phyloP scores from a whole-genome alignment of 2,113 vertebrate genomes.

The Theristicus caerulescens region DNA sequence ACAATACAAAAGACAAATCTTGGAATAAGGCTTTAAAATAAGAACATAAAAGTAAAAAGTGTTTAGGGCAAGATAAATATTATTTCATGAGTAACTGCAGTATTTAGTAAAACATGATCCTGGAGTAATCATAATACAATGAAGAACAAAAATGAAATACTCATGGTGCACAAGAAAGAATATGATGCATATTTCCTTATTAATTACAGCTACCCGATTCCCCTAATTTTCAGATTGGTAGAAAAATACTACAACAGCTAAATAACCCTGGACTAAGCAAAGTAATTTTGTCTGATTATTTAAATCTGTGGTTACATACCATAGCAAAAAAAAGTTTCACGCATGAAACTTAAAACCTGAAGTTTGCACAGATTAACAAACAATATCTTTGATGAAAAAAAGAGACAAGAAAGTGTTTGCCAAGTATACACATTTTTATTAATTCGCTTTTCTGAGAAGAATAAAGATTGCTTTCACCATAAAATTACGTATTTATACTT shows the following conservation, averaged over 20 bases:
- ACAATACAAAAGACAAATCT: slow-evolving; percentile 16
- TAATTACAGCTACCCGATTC: not conserved
- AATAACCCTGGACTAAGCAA: not conserved
- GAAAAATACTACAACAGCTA: not conserved
- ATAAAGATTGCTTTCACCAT: not conserved
- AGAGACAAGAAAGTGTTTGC: slow-evolving; percentile 38
- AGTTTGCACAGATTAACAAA: not conserved
- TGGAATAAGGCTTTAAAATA: slow-evolving; percentile 29
- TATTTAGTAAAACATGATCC: slow-evolving; percentile 16
- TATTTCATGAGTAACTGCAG: slow-evolving; percentile 11
- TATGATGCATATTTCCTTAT: not conserved
- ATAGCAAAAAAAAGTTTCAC: not conserved
- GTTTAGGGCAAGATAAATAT: not conserved
- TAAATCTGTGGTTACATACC: not conserved
- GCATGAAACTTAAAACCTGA: not conserved
- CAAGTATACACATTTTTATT: slow-evolving; percentile 30
- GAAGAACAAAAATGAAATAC: slow-evolving; percentile 18
- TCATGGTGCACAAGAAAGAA: not conserved
- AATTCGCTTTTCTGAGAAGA: not conserved
- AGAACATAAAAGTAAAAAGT: slow-evolving; percentile 4
- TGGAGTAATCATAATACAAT: not conserved
- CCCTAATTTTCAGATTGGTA: not conserved
- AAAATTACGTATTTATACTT: not conserved
- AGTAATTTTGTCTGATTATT: not conserved
- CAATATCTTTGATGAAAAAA: not conserved